Base-by-base conservation (phyloP, 2,113 vertebrate species). In the Psettodes erumei region DNA sequence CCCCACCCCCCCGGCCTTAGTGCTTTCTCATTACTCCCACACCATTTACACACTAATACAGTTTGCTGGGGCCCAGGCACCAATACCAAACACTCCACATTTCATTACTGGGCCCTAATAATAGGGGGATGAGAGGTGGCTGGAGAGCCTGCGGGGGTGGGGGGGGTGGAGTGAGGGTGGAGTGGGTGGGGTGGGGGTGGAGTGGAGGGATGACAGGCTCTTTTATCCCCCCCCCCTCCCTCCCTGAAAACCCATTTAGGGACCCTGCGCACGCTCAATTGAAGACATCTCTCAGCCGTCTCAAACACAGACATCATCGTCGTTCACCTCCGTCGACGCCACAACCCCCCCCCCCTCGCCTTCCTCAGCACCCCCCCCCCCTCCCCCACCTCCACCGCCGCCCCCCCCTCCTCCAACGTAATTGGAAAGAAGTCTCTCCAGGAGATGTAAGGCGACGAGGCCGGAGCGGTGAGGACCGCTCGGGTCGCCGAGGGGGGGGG, bases 21-120 rank as follows among this genome's bases (percentile, higher is more conserved):
- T 88, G 91, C 88, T 93, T 93, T 92, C 91, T 93, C 91, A 90
- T 93, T 93, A 91, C 84, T 88, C 78, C 76, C 77, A 77, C 77
- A 76, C 86, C 89, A 91, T 94, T 94, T 94, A 91, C 90, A 92
- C 91, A 90, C 87, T 94, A 94, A 95, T 95, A 90, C 85, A 90
- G 91, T 94, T 93, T 93, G 89, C 71, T 15, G 64, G 66, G 88
- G 76, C 82, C 86, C 86, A 71, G 90, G 85, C 90, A 87, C 78
- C 88, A 90, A 88, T 81, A 81, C 65, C 27, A 91, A 71, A 91
- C 91, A 87, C 92, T 94, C 93, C 89, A 93, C 93, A 94, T 95
- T 94, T 93, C 93, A 95, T 95, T 95, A 93, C 83, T 66, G 62
- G 72, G 78, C 64, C 89, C 67, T 89, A 90, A 93, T 93, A 89